Evolutionary conservation across 2,888 invertebrate genomes (phyloP).

Genomic region (Hirtodrosophila duncani): DNA sequence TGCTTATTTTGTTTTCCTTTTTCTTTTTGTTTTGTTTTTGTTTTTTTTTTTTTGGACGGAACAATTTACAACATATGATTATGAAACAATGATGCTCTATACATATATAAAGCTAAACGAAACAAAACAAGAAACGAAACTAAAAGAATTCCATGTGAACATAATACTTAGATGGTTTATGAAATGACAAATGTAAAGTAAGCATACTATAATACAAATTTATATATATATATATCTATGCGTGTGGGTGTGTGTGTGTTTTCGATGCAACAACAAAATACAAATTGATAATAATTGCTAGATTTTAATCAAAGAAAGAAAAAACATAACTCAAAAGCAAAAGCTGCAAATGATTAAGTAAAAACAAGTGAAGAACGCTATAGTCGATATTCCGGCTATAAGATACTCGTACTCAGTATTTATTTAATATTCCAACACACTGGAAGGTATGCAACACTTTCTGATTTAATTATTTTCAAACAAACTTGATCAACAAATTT

Average conservation of each 20-base stretch:
- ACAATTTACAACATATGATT: constrained; percentile 72
- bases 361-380: too few relatives aligned
- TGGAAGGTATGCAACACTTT: too few relatives aligned
- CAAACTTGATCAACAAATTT: too few relatives aligned
- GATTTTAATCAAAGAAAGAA: too few relatives aligned
- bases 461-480: too few relatives aligned
- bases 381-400: too few relatives aligned
- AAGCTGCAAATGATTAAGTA: too few relatives aligned
- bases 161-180: constrained; percentile 30
- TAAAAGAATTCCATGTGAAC: constrained; percentile 34
- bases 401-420: too few relatives aligned
- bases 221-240: constrained; percentile 9
- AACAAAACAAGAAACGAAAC: constrained; percentile 29
- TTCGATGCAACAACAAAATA: background rate
- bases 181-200: constrained; percentile 31
- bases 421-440: too few relatives aligned
- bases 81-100: constrained; percentile 66
- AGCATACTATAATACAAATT: constrained; percentile 12
- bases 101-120: too few relatives aligned
- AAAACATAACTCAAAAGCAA: too few relatives aligned
- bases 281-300: too few relatives aligned
- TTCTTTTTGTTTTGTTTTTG: constrained; percentile 19
- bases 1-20: constrained; percentile 16
- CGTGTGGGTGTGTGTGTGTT: constrained; percentile 2
- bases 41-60: constrained; percentile 59